Conservation (phyloP, 2,797 vertebrate species). For the Poeciliopsis presidionis region DNA sequence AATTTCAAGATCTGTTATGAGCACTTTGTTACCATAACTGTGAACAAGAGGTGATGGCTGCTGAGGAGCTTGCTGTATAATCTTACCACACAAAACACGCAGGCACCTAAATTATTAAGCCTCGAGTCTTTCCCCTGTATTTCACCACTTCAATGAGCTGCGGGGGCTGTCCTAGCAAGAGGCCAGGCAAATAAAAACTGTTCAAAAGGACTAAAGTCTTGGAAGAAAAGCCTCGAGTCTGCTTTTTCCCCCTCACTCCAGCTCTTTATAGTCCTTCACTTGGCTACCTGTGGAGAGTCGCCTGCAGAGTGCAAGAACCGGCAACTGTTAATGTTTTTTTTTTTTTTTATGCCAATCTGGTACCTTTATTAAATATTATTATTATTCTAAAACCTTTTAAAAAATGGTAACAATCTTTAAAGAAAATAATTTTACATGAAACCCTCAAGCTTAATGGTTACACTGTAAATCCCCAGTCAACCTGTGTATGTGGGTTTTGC, state of each 20-base stretch:
- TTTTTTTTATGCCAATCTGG: neutral
- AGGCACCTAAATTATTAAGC: conserved; percentile 75
- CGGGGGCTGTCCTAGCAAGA: conserved; percentile 41
- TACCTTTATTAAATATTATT: neutral
- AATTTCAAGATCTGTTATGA: conserved; percentile 17
- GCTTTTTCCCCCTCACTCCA: neutral
- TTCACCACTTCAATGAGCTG: conserved; percentile 66
- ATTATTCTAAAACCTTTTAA: neutral
- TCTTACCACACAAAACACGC: conserved; percentile 72
- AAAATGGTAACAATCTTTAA: neutral
- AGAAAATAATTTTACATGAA: neutral
- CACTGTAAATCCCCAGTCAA: neutral
- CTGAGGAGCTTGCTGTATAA: conserved; percentile 61
- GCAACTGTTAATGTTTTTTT: neutral
- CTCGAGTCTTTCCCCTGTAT: conserved; percentile 67
- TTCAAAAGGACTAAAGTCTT: conserved; percentile 27
- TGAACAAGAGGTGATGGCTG: conserved; percentile 43
- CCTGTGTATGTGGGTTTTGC: neutral
- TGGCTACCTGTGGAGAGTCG: conserved; percentile 38
- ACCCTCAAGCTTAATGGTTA: neutral
- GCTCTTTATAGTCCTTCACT: conserved; percentile 6
- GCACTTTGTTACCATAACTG: conserved; percentile 15
- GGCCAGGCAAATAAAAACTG: conserved; percentile 10
- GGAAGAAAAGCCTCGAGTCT: conserved; percentile 7
- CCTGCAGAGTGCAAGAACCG: neutral